Conservation (phyloP, 2,797 vertebrate species). For the Toxotes lorentzi region DNA sequence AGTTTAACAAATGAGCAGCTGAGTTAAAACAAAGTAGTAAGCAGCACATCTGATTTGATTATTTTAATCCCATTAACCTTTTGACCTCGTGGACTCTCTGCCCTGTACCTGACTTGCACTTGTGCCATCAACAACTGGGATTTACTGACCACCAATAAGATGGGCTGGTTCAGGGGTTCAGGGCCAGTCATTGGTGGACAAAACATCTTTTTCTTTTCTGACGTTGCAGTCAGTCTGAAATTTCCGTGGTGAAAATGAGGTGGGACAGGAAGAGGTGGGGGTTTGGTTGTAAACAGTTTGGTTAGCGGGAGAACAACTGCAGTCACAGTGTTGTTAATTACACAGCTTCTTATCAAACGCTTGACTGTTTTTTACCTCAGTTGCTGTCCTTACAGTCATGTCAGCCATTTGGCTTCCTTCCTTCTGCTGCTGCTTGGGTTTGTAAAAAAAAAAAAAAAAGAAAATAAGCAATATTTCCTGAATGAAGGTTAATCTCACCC, state of each 20-base stretch:
- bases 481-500: conserved; percentile 8
- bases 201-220: neutral
- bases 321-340: neutral
- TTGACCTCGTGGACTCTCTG: conserved; percentile 29
- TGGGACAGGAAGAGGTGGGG: neutral
- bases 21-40: conserved; percentile 29
- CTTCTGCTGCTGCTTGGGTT: conserved; percentile 11
- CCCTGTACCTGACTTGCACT: conserved; percentile 11
- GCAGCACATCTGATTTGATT: conserved; percentile 22
- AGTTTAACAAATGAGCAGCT: conserved; percentile 15
- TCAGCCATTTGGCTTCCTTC: neutral
- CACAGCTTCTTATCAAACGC: neutral
- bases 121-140: neutral
- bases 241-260: neutral
- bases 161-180: neutral
- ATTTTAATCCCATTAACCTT: conserved; percentile 42
- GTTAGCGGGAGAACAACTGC: neutral
- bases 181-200: neutral
- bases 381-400: neutral
- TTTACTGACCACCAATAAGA: neutral
- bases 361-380: neutral
- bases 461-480: neutral
- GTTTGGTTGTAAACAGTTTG: neutral
- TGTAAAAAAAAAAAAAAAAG: neutral
- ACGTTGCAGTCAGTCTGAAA: neutral